phyloP scores from a whole-genome alignment of 2,797 vertebrate species.

The Enteromius trimaculatus region DNA sequence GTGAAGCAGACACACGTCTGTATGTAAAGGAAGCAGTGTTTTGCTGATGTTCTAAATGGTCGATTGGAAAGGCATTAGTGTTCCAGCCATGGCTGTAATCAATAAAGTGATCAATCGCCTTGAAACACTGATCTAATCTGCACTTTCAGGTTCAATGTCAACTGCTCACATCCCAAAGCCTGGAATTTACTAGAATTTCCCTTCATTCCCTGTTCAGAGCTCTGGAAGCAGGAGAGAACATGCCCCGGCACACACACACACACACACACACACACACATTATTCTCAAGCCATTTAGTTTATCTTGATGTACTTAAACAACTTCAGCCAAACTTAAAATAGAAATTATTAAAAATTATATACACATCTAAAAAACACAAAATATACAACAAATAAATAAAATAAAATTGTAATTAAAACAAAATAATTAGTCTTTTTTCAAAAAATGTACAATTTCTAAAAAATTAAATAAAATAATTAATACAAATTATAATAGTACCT shows the following conservation, averaged over 20 bases:
- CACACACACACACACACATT: neutral
- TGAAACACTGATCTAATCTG: neutral
- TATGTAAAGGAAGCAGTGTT: neutral
- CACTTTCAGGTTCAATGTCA: constrained; percentile 26
- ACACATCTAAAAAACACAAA: neutral
- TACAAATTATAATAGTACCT: neutral
- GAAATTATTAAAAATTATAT: neutral
- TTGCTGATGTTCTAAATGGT: neutral
- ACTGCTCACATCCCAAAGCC: neutral
- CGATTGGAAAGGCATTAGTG: neutral
- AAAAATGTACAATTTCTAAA: neutral
- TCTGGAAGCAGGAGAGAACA: neutral
- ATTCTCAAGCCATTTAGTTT: neutral
- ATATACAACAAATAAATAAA: too few relatives aligned
- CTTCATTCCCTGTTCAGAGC: neutral
- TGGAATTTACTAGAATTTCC: constrained; percentile 2
- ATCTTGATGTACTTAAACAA: neutral
- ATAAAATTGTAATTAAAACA: neutral
- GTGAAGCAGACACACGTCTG: neutral
- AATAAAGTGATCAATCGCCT: constrained; percentile 11
- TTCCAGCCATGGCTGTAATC: neutral
- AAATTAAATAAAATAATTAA: neutral
- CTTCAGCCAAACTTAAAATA: neutral
- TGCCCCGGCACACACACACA: neutral
- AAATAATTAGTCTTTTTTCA: too few relatives aligned